A percentile compares a stretch with the other conserved stretches of the same genome.
phyloP scores from a whole-genome alignment of 2,113 vertebrate genomes.

The Abramis brama region DNA sequence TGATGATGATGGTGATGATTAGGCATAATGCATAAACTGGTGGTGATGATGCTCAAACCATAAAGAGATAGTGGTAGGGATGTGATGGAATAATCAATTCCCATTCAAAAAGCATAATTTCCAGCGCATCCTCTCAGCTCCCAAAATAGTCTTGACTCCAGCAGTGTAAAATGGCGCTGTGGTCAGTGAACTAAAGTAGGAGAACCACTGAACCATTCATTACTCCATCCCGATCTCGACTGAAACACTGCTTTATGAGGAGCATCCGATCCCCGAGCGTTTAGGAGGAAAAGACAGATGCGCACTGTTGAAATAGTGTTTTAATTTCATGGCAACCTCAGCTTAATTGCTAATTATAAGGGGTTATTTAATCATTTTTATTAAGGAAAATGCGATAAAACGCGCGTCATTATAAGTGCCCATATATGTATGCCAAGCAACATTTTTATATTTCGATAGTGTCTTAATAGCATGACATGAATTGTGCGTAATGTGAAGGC shows the following conservation, averaged over 20 bases:
- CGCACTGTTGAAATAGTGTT: slow-evolving; percentile 22
- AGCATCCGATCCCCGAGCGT: background rate
- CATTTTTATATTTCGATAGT: slow-evolving; percentile 26
- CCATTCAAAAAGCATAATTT: background rate
- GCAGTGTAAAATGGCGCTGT: slow-evolving; percentile 75
- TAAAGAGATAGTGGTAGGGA: background rate
- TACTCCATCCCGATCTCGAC: background rate
- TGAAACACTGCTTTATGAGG: background rate
- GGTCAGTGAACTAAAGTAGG: slow-evolving; percentile 57
- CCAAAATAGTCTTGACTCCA: slow-evolving; percentile 56
- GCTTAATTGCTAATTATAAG: slow-evolving; percentile 59
- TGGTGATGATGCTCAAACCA: background rate
- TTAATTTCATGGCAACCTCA: slow-evolving; percentile 44
- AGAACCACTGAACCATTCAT: slow-evolving; percentile 60
- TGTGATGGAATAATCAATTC: background rate
- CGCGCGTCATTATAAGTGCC: slow-evolving; percentile 9
- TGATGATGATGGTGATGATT: background rate
- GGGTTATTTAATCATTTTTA: background rate
- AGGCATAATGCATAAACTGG: background rate
- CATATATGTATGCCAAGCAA: slow-evolving; percentile 46
- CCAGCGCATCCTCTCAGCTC: background rate
- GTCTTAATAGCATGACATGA: background rate
- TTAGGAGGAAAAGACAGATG: slow-evolving; percentile 11
- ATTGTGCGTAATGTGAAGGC: slow-evolving; percentile 42
- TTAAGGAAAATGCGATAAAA: background rate